Conservation (phyloP, 2,113 vertebrate species). For the Cinclus mexicanus region DNA sequence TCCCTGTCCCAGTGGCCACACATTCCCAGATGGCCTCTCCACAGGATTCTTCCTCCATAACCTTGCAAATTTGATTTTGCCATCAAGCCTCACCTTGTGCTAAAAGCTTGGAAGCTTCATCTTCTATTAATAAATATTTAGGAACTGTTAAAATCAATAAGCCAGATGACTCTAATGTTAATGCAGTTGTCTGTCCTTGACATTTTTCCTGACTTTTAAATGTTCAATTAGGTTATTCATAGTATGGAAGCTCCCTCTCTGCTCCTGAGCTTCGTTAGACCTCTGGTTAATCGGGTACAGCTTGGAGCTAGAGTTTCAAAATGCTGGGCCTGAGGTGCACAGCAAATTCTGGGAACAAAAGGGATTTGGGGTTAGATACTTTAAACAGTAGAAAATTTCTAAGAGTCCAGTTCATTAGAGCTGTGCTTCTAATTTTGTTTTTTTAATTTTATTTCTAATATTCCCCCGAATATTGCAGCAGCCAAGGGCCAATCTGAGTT, state of each 20-base stretch:
- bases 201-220: slow-evolving; percentile 64
- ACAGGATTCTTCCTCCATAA: not conserved
- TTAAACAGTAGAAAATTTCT: not conserved
- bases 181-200: slow-evolving; percentile 34
- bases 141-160: slow-evolving; percentile 53
- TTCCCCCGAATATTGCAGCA: too few relatives aligned
- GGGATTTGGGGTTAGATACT: not conserved
- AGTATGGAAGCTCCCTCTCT: slow-evolving; percentile 15
- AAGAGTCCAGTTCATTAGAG: not conserved
- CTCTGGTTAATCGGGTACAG: slow-evolving; percentile 16
- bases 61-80: not conserved
- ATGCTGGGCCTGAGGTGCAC: not conserved
- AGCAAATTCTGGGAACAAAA: not conserved
- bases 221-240: slow-evolving; percentile 63
- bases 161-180: not conserved
- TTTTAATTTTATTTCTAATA: not conserved
- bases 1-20: not conserved
- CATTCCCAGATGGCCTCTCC: not conserved
- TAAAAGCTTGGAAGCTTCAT: slow-evolving; percentile 8
- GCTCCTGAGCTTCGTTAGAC: slow-evolving; percentile 14
- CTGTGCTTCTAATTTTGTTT: not conserved
- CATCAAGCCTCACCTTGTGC: not conserved
- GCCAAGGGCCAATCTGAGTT: too few relatives aligned
- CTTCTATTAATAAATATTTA: slow-evolving; percentile 59
- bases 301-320: not conserved